Conservation (phyloP, 2,888 invertebrate genomes). For the Lasius fuliginosus region DNA sequence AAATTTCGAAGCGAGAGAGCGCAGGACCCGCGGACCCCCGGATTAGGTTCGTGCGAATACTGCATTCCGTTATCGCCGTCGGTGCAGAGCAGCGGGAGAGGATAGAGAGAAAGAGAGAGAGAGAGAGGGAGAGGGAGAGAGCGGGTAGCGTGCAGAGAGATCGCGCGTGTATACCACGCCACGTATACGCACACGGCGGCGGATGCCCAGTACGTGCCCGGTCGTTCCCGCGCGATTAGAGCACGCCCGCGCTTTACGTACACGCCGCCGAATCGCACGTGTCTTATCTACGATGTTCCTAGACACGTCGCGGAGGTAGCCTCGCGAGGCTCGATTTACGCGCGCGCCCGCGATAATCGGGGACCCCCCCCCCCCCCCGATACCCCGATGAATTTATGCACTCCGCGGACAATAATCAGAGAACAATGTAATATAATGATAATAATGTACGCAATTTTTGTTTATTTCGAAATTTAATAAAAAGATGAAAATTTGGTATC, state of each 20-base stretch:
- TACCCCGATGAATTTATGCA: constrained; percentile 50
- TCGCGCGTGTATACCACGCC: constrained; percentile 56
- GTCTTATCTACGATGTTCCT: constrained; percentile 71
- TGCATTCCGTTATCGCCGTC: constrained; percentile 76
- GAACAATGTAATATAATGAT: constrained; percentile 14
- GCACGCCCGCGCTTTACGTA: constrained; percentile 47
- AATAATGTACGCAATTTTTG: background rate
- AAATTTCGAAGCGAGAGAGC: constrained; percentile 69
- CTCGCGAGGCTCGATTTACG: constrained; percentile 48
- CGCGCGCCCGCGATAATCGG: constrained; percentile 44
- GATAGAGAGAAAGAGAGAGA: constrained; percentile 4
- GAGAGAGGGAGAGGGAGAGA: constrained; percentile 19
- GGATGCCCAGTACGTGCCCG: constrained; percentile 46
- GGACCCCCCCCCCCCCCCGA: background rate
- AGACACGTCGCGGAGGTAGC: constrained; percentile 56
- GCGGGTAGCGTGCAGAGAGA: constrained; percentile 25
- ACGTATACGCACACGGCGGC: constrained; percentile 29
- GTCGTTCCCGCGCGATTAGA: constrained; percentile 58
- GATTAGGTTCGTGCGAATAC: constrained; percentile 77
- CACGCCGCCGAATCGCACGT: constrained; percentile 66
- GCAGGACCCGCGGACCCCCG: constrained; percentile 66
- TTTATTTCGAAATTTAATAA: background rate
- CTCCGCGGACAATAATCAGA: background rate
- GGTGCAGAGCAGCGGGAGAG: constrained; percentile 62
- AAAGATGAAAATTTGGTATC: background rate